Base-by-base conservation (phyloP, 2,888 invertebrate species). In the Drosophila nr. perissopoda region DNA sequence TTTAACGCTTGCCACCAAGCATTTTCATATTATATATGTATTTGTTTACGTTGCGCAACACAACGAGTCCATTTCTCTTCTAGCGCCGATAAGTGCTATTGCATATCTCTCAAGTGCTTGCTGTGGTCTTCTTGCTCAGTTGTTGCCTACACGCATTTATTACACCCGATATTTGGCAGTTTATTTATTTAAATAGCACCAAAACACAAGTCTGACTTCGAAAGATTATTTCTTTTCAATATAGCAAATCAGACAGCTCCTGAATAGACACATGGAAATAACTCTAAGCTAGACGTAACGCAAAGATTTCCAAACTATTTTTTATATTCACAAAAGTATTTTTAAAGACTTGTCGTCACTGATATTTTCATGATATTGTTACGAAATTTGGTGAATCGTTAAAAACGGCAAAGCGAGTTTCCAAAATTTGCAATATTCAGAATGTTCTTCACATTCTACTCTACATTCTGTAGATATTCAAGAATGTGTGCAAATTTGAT, bases 21-120 rank as follows among this genome's bases (percentile, higher is more conserved):
- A 81, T 84, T 87, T 85, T 82, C 88, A 82, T 85, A 87, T 84
- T 81, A 87, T 79, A 86, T 53, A 8, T 8, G 8, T 45, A 25
- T 45, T 45, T 45, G 7, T 83, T 83, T 81, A 81, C 66, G 33
- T 80, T 75, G 63, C 53, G 45, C 67, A 73, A 66, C 18, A 51
- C 38, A 42, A 52, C 36, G 25, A 57, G 29, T 54, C 62, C 61
- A 73, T 70, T 85, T 82, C 67, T 16, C 25, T 25, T 45, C 45
- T 16, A 16, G 49, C 38, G 57, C 52, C 67, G 78, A 77, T 79
- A 79, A 74, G 59, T 79, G 77, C 59, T 31, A 18, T 42, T 54
- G 62, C 61, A 74, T 76, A 72, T 73, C 71, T 74, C 70, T 77
- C 65, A 72, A 82, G 72, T 66, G 80, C 34, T 51, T 54, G 7